A percentile compares a stretch with the other conserved stretches of the same genome.
Evolutionary conservation across 2,797 vertebrate genomes (phyloP).

Genomic region (Odontamblyopus lacepedii): DNA sequence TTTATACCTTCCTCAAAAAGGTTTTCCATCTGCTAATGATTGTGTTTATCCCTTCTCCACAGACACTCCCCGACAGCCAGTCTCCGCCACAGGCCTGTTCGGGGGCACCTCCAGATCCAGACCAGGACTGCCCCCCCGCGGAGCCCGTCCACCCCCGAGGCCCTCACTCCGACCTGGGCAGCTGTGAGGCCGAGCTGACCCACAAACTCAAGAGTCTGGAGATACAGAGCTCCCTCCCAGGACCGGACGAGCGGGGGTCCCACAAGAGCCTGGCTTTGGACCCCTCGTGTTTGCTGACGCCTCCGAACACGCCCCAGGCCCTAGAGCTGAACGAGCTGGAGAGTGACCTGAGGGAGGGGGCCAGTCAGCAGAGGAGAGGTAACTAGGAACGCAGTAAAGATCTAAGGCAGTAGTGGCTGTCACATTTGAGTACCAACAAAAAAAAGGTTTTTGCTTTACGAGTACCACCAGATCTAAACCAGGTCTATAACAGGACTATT

Average conservation of each 20-base stretch:
- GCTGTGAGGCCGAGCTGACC: conserved; percentile 76
- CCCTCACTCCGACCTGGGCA: conserved; percentile 63
- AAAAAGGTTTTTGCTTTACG: no score
- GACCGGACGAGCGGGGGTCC: conserved; percentile 61
- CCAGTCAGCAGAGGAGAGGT: conserved; percentile 65
- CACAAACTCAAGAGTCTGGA: conserved; percentile 80
- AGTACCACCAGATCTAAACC: no score
- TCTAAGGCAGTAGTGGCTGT: no score
- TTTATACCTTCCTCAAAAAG: conserved; percentile 19
- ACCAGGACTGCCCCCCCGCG: neutral
- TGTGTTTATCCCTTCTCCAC: conserved; percentile 19
- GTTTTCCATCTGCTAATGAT: conserved; percentile 41
- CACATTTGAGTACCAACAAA: no score
- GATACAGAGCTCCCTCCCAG: conserved; percentile 71
- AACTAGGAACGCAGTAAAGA: conserved; percentile 2
- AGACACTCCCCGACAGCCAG: conserved; percentile 42
- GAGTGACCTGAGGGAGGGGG: conserved; percentile 60
- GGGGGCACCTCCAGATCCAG: conserved; percentile 22
- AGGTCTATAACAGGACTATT: no score
- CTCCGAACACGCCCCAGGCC: conserved; percentile 81
- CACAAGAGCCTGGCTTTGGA: conserved; percentile 80
- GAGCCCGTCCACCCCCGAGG: conserved; percentile 37
- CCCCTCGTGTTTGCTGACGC: conserved; percentile 83
- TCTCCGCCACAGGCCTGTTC: conserved; percentile 27
- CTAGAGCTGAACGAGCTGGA: conserved; percentile 74